Evolutionary conservation across 2,113 vertebrate genomes (phyloP), one percentile per base, ranked within the genome.

Genomic region (Aptenodytes patagonicus): DNA sequence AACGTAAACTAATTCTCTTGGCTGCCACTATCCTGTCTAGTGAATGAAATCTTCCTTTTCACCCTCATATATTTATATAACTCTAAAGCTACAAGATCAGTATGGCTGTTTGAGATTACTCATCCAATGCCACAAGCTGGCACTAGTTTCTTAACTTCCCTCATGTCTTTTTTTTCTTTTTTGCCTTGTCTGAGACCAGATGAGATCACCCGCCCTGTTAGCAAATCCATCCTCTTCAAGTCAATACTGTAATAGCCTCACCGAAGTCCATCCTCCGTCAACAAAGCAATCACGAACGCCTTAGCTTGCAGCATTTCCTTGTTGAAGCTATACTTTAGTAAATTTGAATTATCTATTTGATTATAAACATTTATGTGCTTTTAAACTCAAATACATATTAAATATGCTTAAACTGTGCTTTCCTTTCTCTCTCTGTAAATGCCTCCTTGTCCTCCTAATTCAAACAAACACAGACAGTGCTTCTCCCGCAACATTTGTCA

Each of bases 1-100:
- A 97, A 95, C 66, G 86, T 89, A 91, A 95, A 97, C 84, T 62
- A 95, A 92, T 81, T 89, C 65, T 94, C 83, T 87, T 76, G 90
- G 69, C 58, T 94, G 76, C 61, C 94, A 89, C 78, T 76, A 28
- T 55, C 51, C 60, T 68, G 51, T 70, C 91, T 83, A 84, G 34
- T 44, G 58, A 95, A 94, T 92, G 73, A 92, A 83, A 80, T 71
- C 95, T 87, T 95, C 83, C 36, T 88, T 84, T 87, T 83, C 76
- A 92, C 66, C 65, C 78, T 61, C 57, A 89, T 79, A 54, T 84
- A 66, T 84, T 93, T 78, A 84, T 83, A 28, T 93, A 62, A 93
- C 82, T 93, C 97, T 93, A 90, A 93, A 96, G 65, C 89, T 94
- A 61, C 91, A 66, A 16, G 49, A 57, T 66, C 66, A 62, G 52